These are phyloP conservation scores for Cossypha niveicapilla DNA, from an alignment of 2,797 vertebrate genomes.

Conservation along the genomic window DNA sequence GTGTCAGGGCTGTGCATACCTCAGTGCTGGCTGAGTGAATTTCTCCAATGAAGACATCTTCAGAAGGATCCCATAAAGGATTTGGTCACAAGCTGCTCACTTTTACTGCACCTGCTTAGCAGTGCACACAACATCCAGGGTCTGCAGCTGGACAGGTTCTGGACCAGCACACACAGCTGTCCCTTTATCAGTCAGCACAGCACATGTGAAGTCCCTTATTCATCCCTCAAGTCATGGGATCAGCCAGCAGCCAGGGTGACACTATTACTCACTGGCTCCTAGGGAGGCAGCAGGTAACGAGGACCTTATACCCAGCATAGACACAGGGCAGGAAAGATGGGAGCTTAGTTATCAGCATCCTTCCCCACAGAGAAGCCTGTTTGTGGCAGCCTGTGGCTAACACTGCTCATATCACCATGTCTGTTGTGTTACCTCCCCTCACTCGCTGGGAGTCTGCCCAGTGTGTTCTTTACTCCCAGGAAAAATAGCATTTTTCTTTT, in stretches of 20 bases:
- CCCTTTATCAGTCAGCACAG: background rate
- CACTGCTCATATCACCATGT: background rate
- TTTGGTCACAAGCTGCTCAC: background rate
- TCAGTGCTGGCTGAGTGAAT: background rate
- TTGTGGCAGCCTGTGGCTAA: background rate
- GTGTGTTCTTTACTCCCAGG: background rate
- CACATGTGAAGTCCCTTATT: accelerated
- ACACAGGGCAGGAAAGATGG: background rate
- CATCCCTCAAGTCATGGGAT: background rate
- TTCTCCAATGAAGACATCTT: background rate
- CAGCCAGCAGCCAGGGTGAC: background rate
- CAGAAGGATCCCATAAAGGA: background rate
- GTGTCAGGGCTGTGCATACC: background rate
- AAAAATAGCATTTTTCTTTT: background rate
- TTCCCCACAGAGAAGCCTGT: background rate
- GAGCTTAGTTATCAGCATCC: background rate
- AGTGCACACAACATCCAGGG: background rate
- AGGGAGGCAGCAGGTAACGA: accelerated
- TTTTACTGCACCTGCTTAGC: background rate
- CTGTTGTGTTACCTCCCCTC: background rate
- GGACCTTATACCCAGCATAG: accelerated
- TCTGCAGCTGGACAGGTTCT: background rate
- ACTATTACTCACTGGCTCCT: background rate
- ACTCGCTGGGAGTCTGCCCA: background rate
- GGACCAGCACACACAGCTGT: background rate